Base-by-base conservation (phyloP, 2,888 invertebrate genomes). In the Calameuta idolon region DNA sequence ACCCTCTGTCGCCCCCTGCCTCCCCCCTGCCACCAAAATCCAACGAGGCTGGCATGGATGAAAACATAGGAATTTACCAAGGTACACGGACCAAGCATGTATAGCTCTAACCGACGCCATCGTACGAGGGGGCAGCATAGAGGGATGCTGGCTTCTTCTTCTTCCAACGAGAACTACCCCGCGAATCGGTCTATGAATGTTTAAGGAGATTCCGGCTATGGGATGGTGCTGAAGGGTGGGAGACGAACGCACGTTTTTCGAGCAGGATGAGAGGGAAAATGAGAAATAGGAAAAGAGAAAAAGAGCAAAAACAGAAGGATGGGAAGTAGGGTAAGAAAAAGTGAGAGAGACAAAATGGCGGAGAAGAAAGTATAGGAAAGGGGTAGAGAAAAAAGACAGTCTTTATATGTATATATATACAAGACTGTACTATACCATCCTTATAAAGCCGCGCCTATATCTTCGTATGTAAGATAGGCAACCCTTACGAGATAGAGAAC, bases 141-240 rank as follows among this genome's bases (percentile, higher is more conserved):
- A 15, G 55, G 23, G 55, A 23, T 55, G 55, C 9, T 23, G 55
- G 55, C 55, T 55, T 23, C 55, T 55, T 30, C 69, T 69, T 33
- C 74, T n/a, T 33, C 35, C 3, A 35, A 23, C 9, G 34, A n/a
- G 23, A 74, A 74, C 30, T 74, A 74, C 74, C 74, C 35, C 74
- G 37, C 74, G 74, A 35, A 23, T 74, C 23, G 37, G 35, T 74
- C 74, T 74, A 74, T 74, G 74, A 74, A 74, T 74, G 74, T 74
- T 74, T 74, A 74, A 74, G 34, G 35, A 34, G 74, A 74, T 34
- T 9, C 23, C 12, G 37, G 5, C 12, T 15, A 35, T 9, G n/a
- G n/a, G 12, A 34, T 5, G 12, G 23, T 0, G 74, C 9, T 34
- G n/a, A 2, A 74, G 74, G 74, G 37, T 23, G 11, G 30, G 11